Conservation (phyloP, 2,888 invertebrate species). For the Drosophila gaucha region DNA sequence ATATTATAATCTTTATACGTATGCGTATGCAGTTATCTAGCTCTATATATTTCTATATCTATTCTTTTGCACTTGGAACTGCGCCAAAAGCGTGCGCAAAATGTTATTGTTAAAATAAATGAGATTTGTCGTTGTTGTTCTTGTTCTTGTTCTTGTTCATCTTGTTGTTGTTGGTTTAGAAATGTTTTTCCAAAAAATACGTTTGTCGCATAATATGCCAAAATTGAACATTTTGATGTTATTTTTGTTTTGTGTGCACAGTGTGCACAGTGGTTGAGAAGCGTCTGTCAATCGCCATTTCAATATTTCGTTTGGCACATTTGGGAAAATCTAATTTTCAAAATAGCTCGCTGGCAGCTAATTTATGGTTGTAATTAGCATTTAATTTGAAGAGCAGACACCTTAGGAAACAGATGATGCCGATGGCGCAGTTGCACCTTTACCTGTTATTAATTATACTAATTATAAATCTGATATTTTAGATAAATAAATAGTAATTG, state of each 20-base stretch:
- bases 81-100: slow-evolving; percentile 76
- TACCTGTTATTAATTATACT: too few species aligned
- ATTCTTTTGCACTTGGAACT: slow-evolving; percentile 45
- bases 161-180: slow-evolving; percentile 26
- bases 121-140: slow-evolving; percentile 9
- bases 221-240: slow-evolving; percentile 48
- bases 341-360: slow-evolving; percentile 53
- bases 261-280: slow-evolving; percentile 45
- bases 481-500: too few species aligned
- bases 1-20: slow-evolving; percentile 30
- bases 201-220: slow-evolving; percentile 32
- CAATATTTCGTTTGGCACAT: slow-evolving; percentile 46
- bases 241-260: slow-evolving; percentile 31
- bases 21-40: slow-evolving; percentile 13
- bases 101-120: slow-evolving; percentile 64
- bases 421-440: slow-evolving; percentile 6
- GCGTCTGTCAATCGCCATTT: slow-evolving; percentile 24
- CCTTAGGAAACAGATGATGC: slow-evolving; percentile 1
- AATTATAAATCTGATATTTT: too few species aligned
- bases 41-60: slow-evolving; percentile 19
- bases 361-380: slow-evolving; percentile 77
- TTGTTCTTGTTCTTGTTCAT: slow-evolving; percentile 2
- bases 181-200: slow-evolving; percentile 68
- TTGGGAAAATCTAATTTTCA: slow-evolving; percentile 14
- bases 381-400: slow-evolving; percentile 6